Evolutionary conservation across 2,797 vertebrate species (phyloP).

Genomic region (Dipus sagitta): DNA sequence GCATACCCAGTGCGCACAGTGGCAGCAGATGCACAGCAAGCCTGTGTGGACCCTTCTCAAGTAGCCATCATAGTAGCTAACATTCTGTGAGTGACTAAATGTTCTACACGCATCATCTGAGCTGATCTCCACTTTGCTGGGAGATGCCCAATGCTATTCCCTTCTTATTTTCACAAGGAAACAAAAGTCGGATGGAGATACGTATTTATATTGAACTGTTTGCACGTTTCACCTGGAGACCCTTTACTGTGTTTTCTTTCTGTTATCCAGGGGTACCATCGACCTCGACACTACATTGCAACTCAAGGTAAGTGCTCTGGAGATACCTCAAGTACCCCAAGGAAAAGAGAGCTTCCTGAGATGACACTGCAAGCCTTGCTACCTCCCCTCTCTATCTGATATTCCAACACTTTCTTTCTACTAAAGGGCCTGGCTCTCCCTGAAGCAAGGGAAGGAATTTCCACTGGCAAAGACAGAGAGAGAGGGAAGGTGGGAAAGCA

Average conservation of each 20-base stretch:
- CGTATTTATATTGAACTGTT: background rate
- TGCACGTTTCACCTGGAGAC: conserved; percentile 7
- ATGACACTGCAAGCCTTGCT: background rate
- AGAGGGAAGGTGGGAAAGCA: background rate
- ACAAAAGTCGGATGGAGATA: background rate
- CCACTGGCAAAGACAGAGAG: background rate
- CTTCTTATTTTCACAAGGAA: background rate
- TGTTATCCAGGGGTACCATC: conserved; percentile 94
- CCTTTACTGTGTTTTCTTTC: conserved; percentile 26
- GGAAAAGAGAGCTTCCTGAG: background rate
- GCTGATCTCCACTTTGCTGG: conserved; percentile 31
- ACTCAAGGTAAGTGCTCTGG: conserved; percentile 93
- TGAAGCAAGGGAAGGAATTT: background rate
- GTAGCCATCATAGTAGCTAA: background rate
- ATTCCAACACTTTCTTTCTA: background rate
- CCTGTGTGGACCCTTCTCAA: background rate
- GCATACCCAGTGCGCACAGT: background rate
- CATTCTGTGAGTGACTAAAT: background rate
- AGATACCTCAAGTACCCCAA: background rate
- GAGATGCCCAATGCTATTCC: background rate
- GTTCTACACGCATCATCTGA: background rate
- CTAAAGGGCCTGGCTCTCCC: background rate
- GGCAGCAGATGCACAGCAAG: background rate
- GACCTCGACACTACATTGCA: conserved; percentile 97
- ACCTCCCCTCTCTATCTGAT: background rate